Base-by-base conservation (phyloP, 1,140 invertebrate genomes). In the Drosophila sucinea region DNA sequence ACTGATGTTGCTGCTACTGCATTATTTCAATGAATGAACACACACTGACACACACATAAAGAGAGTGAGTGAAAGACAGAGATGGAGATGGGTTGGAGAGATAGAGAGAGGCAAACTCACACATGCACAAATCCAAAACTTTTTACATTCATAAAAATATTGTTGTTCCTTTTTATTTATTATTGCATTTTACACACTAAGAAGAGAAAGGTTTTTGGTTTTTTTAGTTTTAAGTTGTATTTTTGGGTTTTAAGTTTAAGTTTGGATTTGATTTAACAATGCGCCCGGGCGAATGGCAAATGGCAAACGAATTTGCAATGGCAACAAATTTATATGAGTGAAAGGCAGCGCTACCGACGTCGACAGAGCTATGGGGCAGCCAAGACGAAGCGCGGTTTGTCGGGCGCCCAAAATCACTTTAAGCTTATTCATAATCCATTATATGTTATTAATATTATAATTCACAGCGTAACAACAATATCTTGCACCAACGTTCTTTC, bases 291-390 rank as follows among this genome's bases (percentile, higher is more conserved):
- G 81, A 91, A 91, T 91, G 90, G 86, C 85, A 89, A 38, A 70
- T 91, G 90, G 86, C 84, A 89, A 38, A 70, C 71, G 80, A 85
- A 82, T 90, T 82, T 90, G 81, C 79, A 90, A 81, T 90, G 81
- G 74, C 80, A 79, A 81, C 79, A 75, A 87, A 90, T 91, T 91
- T 91, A 91, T 91, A 91, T 90, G 85, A 91, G 90, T 91, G 90
- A 91, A 91, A 91, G 86, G 90, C 86, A 90, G 78, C 81, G 77
- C 78, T 58, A 80, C 61, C 69, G 58, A 33, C 84, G 77, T 51
- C 58, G 69, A 23, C 44, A 51, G 44, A 51, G 44, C 44, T 10
- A 7, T 27, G 2, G 25, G 7, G 23, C 44, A 27, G 44, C 23
- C 23, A 51, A 27, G 25, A 27, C 44, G 44, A 27, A 51, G 44